phyloP scores from a whole-genome alignment of 2,113 vertebrate genomes.

The Nibea albiflora region DNA sequence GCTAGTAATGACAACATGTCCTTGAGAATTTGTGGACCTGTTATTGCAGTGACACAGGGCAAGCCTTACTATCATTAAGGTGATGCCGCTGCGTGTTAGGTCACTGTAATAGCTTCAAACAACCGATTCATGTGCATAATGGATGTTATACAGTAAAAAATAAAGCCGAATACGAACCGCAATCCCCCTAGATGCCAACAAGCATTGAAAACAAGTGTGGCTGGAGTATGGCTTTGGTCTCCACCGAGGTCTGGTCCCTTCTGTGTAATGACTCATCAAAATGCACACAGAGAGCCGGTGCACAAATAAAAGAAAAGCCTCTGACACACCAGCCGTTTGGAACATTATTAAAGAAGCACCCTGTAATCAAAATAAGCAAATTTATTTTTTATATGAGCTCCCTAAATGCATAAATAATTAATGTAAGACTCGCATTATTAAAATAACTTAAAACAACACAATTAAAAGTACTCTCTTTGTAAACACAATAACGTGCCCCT shows the following conservation, averaged over 20 bases:
- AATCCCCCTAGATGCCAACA: background rate
- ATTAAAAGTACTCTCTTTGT: background rate
- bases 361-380: constrained; percentile 2
- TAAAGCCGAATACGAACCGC: background rate
- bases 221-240: constrained; percentile 1
- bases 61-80: background rate
- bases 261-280: constrained; percentile 10
- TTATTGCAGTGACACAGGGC: constrained; percentile 28
- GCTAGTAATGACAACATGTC: constrained; percentile 4
- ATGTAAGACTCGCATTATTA: constrained; percentile 4
- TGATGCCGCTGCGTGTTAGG: constrained; percentile 3
- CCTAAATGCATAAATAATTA: constrained; percentile 6
- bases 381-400: constrained; percentile 15
- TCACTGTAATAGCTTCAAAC: constrained; percentile 7
- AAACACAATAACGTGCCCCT: background rate
- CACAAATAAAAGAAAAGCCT: background rate
- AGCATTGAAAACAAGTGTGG: background rate
- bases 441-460: background rate
- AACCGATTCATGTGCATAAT: background rate
- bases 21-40: constrained; percentile 19
- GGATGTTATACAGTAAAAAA: background rate
- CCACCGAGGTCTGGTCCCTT: background rate
- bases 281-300: background rate
- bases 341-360: background rate
- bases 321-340: background rate